A percentile compares a stretch with the other conserved stretches of the same genome.
phyloP scores from a whole-genome alignment of 1,140 invertebrate genomes.

The Sycobia sp. region DNA sequence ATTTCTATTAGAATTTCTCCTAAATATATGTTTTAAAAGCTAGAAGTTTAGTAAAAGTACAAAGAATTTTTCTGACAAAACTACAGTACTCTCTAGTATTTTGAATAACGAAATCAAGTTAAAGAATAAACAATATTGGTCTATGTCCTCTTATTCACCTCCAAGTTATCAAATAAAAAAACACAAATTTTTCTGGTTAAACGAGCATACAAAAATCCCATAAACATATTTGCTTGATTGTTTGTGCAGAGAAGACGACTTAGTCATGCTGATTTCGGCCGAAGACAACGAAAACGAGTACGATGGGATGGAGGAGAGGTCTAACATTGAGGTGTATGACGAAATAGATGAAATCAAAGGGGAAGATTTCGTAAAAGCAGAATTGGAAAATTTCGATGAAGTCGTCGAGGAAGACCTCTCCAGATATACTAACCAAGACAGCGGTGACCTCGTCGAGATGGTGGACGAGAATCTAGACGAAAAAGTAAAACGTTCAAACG shows the following conservation, averaged over 20 bases:
- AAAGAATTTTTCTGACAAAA: too few species aligned
- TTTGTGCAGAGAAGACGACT: slow-evolving; percentile 25
- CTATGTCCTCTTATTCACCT: too few species aligned
- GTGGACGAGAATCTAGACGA: too few species aligned
- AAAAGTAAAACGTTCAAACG: too few species aligned
- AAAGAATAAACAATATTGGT: too few species aligned
- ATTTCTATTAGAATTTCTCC: too few species aligned
- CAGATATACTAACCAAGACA: too few species aligned
- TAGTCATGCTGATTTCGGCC: background rate
- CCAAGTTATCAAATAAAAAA: background rate
- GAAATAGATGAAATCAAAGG: slow-evolving; percentile 11
- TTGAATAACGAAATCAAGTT: too few species aligned
- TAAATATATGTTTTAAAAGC: too few species aligned
- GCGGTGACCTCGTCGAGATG: too few species aligned
- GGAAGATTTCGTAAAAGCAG: background rate
- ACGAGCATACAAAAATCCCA: slow-evolving; percentile 21
- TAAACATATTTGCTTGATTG: slow-evolving; percentile 32
- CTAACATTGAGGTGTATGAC: background rate
- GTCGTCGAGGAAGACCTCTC: background rate
- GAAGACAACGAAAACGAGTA: slow-evolving; percentile 15
- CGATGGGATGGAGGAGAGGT: background rate
- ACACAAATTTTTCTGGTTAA: slow-evolving; percentile 2
- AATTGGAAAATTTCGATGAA: background rate
- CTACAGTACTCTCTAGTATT: too few species aligned
- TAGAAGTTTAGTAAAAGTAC: too few species aligned